Evolutionary conservation across 2,888 invertebrate genomes (phyloP).

Genomic region (Idaea dimidiata): DNA sequence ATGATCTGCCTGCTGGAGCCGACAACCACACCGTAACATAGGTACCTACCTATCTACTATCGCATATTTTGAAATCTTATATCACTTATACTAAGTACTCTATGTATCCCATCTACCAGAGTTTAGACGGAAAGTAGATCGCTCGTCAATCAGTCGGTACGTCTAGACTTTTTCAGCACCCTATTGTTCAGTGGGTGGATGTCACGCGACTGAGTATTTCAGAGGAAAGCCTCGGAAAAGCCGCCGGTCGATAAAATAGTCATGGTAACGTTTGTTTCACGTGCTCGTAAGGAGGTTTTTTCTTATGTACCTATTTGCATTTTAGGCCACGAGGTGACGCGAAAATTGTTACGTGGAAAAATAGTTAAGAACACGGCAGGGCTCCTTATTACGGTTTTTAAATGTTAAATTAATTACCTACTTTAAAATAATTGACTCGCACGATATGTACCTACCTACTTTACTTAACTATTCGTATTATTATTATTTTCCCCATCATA

Average conservation of each 20-base stretch:
- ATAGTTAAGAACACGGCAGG: conserved; percentile 32
- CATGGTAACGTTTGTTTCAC: conserved; percentile 76
- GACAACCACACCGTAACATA: conserved; percentile 48
- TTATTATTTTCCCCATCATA: too few relatives aligned
- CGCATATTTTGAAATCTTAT: conserved; percentile 32
- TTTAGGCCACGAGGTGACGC: conserved; percentile 67
- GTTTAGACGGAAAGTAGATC: neutral
- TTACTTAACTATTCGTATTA: neutral
- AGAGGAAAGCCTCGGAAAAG: conserved; percentile 75
- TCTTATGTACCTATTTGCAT: conserved; percentile 64
- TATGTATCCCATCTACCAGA: neutral
- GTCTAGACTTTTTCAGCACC: conserved; percentile 61
- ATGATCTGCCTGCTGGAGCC: conserved; percentile 43
- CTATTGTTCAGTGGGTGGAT: conserved; percentile 65
- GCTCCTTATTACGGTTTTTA: conserved; percentile 10
- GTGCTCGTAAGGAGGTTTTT: conserved; percentile 60
- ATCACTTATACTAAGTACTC: neutral
- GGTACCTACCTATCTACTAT: conserved; percentile 37
- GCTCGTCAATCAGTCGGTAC: conserved; percentile 19
- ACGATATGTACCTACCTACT: neutral
- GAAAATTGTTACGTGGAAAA: conserved; percentile 49
- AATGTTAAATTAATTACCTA: neutral
- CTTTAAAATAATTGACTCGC: neutral
- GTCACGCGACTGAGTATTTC: conserved; percentile 73
- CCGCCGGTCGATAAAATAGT: conserved; percentile 75